Evolutionary conservation across 30 jellyfish, hydroid and myxozoan genomes (phyloP).

Genomic region (Pelagia noctiluca): DNA sequence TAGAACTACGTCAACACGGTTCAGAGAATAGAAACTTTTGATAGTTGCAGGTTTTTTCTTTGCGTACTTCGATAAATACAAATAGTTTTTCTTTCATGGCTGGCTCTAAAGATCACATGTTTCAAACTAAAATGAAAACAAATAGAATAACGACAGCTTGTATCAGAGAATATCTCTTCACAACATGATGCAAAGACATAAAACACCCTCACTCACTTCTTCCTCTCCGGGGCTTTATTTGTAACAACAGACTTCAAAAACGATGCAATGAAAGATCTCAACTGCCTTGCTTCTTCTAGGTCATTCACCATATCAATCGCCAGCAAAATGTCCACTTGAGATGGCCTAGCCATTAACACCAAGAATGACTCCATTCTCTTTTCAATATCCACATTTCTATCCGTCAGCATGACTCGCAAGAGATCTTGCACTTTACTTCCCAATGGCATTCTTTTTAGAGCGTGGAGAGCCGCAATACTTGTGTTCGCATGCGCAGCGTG

Average conservation of each 20-base stretch:
- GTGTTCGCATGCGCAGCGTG: constrained; percentile 79
- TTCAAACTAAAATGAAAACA: too few relatives aligned
- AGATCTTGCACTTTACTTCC: constrained; percentile 23
- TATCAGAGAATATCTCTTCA: too few relatives aligned
- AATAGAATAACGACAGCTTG: too few relatives aligned
- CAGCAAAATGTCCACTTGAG: constrained; percentile 65
- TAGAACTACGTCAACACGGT: too few relatives aligned
- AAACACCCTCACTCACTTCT: constrained; percentile 43
- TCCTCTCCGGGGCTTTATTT: constrained; percentile 69
- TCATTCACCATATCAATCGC: constrained; percentile 91
- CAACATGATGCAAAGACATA: constrained; percentile 7
- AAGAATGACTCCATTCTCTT: constrained; percentile 82
- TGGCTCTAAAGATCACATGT: too few relatives aligned
- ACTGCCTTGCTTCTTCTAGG: constrained; percentile 81
- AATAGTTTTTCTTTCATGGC: too few relatives aligned
- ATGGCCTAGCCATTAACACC: constrained; percentile 81
- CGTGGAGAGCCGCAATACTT: constrained; percentile 93
- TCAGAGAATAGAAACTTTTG: too few relatives aligned
- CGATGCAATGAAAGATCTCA: constrained; percentile 83
- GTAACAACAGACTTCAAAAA: constrained; percentile 51
- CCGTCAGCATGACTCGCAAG: constrained; percentile 69
- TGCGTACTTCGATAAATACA: too few relatives aligned
- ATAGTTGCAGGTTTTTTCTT: too few relatives aligned
- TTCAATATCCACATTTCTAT: constrained; percentile 84
- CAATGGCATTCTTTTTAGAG: constrained; percentile 81